Evolutionary conservation across 2,888 invertebrate species (phyloP).

Genomic region (Platycnemis pennipes): DNA sequence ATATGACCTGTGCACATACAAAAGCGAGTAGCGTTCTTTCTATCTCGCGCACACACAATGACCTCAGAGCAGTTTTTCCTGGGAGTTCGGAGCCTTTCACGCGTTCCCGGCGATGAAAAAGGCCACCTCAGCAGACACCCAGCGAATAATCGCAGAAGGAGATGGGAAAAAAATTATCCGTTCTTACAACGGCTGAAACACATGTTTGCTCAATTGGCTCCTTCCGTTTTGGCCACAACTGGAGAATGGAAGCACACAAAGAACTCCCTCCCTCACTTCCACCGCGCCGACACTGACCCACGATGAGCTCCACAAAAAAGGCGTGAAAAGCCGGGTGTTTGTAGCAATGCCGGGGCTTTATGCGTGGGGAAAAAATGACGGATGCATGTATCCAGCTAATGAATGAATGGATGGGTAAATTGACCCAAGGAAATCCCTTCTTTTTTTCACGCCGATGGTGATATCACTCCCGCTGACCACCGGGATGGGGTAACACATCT

Average conservation of each 20-base stretch:
- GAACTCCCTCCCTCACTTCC: background rate
- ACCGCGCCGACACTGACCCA: background rate
- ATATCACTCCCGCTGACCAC: background rate
- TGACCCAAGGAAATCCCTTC: constrained; percentile 26
- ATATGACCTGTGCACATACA: background rate
- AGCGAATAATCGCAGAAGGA: background rate
- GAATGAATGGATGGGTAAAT: constrained; percentile 49
- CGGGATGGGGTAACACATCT: background rate
- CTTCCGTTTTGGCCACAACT: constrained; percentile 39
- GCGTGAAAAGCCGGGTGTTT: background rate
- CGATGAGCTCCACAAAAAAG: constrained; percentile 27
- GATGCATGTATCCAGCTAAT: constrained; percentile 49
- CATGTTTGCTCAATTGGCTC: constrained; percentile 54
- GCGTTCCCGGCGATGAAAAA: background rate
- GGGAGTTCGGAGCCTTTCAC: background rate
- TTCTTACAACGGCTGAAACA: constrained; percentile 44
- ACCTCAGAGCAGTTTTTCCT: background rate
- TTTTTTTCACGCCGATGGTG: constrained; percentile 7
- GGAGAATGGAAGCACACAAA: constrained; percentile 19
- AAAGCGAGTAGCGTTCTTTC: background rate
- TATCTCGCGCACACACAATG: background rate
- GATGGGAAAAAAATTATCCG: background rate
- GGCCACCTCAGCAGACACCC: background rate
- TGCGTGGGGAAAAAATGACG: background rate
- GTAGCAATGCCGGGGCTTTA: background rate